phyloP scores from a whole-genome alignment of 2,113 vertebrate species.

The Mastomys natalensis region DNA sequence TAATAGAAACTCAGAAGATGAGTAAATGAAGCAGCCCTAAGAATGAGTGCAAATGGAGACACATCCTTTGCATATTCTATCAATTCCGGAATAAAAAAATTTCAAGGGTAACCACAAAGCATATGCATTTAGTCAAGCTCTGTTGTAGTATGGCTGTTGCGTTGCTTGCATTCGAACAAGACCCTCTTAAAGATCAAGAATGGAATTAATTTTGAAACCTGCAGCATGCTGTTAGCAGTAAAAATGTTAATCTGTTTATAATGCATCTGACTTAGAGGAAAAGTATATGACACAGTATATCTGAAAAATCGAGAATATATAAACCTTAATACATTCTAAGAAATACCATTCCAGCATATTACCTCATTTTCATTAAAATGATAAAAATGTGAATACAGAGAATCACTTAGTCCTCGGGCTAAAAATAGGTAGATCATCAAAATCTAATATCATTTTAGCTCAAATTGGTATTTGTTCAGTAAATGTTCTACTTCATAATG shows the following conservation, averaged over 20 bases:
- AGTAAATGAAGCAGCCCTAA: background rate
- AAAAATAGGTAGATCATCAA: slow-evolving; percentile 77
- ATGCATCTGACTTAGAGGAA: slow-evolving; percentile 45
- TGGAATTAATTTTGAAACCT: slow-evolving; percentile 60
- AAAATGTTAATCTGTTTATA: slow-evolving; percentile 73
- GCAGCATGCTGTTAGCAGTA: slow-evolving; percentile 57
- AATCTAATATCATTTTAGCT: slow-evolving; percentile 67
- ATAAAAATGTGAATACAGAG: slow-evolving; percentile 72
- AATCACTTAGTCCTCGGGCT: slow-evolving; percentile 73
- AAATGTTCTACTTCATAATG: slow-evolving; percentile 59
- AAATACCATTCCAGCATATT: slow-evolving; percentile 65
- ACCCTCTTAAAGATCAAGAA: slow-evolving; percentile 66
- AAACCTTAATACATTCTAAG: slow-evolving; percentile 68
- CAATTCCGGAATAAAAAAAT: slow-evolving; percentile 86
- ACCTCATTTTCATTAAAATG: slow-evolving; percentile 78
- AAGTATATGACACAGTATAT: slow-evolving; percentile 2
- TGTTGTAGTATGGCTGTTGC: slow-evolving; percentile 57
- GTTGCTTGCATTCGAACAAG: slow-evolving; percentile 66
- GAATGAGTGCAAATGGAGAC: slow-evolving; percentile 86
- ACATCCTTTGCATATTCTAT: slow-evolving; percentile 81
- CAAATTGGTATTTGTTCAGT: slow-evolving; percentile 72
- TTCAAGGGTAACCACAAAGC: slow-evolving; percentile 72
- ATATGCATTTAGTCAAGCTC: slow-evolving; percentile 62
- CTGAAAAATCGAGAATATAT: slow-evolving; percentile 54
- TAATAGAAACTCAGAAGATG: background rate